phyloP scores from a whole-genome alignment of 2,113 vertebrate genomes.

The Cinclus cinclus region DNA sequence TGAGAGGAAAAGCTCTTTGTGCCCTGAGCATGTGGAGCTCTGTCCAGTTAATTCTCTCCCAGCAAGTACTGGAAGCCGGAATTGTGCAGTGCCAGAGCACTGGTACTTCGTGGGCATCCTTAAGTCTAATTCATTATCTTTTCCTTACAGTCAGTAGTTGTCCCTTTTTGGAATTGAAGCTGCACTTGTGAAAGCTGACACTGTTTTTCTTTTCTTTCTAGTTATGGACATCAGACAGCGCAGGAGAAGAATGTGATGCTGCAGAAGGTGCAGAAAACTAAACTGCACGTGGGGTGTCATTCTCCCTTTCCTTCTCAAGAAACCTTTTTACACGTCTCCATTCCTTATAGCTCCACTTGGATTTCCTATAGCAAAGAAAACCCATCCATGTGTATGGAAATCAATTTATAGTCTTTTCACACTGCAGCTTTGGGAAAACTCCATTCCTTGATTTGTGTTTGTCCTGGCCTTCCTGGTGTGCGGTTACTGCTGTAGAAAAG shows the following conservation, averaged over 20 bases:
- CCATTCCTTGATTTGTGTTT: conserved; percentile 86
- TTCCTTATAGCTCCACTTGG: conserved; percentile 91
- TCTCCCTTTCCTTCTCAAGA: conserved; percentile 73
- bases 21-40: neutral
- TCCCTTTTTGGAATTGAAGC: neutral
- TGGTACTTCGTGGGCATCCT: neutral
- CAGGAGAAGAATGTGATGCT: conserved; percentile 88
- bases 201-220: conserved; percentile 59
- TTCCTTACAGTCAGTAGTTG: neutral
- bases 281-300: conserved; percentile 63
- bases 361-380: conserved; percentile 89
- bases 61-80: neutral
- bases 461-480: conserved; percentile 90
- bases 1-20: neutral
- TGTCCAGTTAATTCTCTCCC: neutral
- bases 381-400: conserved; percentile 84
- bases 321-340: conserved; percentile 95
- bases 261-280: conserved; percentile 87
- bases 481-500: conserved; percentile 92
- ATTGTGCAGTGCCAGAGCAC: neutral
- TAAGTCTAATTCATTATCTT: rapidly evolving
- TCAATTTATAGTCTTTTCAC: conserved; percentile 84
- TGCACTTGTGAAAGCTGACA: neutral
- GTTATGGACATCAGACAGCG: conserved; percentile 97
- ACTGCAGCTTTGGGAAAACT: conserved; percentile 87